Base-by-base conservation (phyloP, 2,113 vertebrate genomes). In the Brachyistius frenatus region DNA sequence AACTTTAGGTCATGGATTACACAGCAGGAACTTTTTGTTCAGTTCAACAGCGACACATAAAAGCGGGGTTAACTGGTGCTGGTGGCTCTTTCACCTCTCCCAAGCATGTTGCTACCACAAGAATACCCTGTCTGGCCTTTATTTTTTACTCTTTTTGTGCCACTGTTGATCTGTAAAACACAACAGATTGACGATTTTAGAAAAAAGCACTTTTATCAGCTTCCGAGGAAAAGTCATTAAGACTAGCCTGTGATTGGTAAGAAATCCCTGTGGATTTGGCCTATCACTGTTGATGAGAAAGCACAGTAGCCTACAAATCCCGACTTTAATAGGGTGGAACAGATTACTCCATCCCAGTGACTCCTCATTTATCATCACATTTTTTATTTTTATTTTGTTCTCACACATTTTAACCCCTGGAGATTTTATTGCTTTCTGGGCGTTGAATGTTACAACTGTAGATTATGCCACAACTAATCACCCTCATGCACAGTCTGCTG, bases 141-240 rank as follows among this genome's bases (percentile, higher is more conserved):
- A 23, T 23, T 32, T 73, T 68, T 61, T 55, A 79, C 70, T 78
- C 46, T 23, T 23, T 23, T 23, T 1, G 0, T n/a, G 14, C 33
- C 9, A 5, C 30, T 9, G 37, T 78, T 49, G 52, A 82, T 61
- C 66, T 66, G 70, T 32, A 41, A 30, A 35, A 63, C 69, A 79
- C 33, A 44, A 76, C 76, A 75, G 65, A 73, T 60, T 74, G 66
- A 57, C 2, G 4, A 73, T 57, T 61, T 78, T 71, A 9, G 31
- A 62, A 0, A 7, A 81, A 67, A 70, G 16, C 31, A 62, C 39
- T 83, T 71, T 84, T 74, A 78, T 83, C 83, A 78, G 76, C 80
- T 78, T 69, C 71, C 4, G 8, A 52, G 73, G 61, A 73, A 89
- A 88, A 90, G 78, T 85, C 63, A 90, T 89, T 78, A 86, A 67